Conservation (phyloP, 2,113 vertebrate species). For the Orthonyx spaldingii region DNA sequence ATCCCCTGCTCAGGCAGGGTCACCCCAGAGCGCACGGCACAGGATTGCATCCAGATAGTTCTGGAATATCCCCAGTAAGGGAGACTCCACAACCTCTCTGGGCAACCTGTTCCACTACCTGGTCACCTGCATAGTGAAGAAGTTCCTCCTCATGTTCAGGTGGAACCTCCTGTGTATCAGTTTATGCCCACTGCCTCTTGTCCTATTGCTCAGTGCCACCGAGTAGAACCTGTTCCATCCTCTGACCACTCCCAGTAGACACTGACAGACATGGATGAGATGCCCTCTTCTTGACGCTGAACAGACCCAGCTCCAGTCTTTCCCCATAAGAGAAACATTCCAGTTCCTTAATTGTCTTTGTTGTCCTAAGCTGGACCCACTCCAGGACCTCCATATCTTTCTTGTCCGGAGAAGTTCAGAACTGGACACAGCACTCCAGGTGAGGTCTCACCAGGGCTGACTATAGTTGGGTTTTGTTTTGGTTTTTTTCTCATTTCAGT, state of each 20-base stretch:
- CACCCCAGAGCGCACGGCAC: neutral
- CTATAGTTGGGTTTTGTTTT: neutral
- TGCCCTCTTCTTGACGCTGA: neutral
- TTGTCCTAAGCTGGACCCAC: neutral
- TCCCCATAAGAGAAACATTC: neutral
- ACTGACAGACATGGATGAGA: neutral
- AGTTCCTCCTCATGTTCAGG: neutral
- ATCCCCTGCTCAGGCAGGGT: neutral
- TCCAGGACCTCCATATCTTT: neutral
- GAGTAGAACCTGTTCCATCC: neutral
- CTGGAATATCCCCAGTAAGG: neutral
- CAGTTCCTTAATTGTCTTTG: neutral
- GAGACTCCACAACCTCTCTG: neutral
- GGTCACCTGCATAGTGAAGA: neutral
- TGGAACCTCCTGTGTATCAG: neutral
- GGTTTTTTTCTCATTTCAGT: neutral
- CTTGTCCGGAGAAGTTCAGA: neutral
- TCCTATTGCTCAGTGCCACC: accelerated
- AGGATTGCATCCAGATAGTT: neutral
- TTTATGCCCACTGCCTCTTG: neutral
- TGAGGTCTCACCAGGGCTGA: neutral
- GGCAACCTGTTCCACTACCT: neutral
- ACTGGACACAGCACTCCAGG: neutral
- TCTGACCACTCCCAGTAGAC: neutral
- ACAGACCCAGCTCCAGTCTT: neutral